phyloP scores from a whole-genome alignment of 2,797 vertebrate genomes.

The Neostethus bicornis region DNA sequence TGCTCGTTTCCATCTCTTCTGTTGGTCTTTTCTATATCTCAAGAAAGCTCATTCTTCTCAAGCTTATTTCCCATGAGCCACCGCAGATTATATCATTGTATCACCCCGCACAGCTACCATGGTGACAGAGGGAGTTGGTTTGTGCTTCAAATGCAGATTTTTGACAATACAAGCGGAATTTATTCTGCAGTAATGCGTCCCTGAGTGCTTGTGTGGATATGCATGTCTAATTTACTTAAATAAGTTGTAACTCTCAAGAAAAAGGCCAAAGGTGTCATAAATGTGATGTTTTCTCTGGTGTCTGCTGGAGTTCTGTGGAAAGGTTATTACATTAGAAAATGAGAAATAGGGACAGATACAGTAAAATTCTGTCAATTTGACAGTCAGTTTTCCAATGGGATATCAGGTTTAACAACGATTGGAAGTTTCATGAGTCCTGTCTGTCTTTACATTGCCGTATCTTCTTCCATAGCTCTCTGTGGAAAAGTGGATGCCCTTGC shows the following conservation, averaged over 20 bases:
- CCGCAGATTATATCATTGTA: conserved; percentile 69
- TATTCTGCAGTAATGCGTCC: conserved; percentile 8
- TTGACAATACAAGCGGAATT: conserved; percentile 65
- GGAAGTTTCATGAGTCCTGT: conserved; percentile 54
- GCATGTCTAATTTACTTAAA: conserved; percentile 35
- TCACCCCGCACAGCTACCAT: conserved; percentile 68
- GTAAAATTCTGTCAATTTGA: conserved; percentile 66
- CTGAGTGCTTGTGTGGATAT: conserved; percentile 2
- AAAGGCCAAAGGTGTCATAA: conserved; percentile 35
- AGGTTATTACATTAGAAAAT: conserved; percentile 57
- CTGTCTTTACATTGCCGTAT: conserved; percentile 50
- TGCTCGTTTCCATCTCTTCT: conserved; percentile 5
- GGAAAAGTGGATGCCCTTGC: conserved; percentile 59
- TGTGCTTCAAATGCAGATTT: conserved; percentile 55
- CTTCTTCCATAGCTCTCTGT: conserved; percentile 49
- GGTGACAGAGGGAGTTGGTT: conserved; percentile 62
- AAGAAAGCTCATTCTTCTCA: conserved; percentile 55
- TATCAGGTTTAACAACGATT: conserved; percentile 49
- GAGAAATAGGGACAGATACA: conserved; percentile 43
- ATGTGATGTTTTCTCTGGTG: conserved; percentile 27
- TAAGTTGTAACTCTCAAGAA: conserved; percentile 30
- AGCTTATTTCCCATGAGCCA: conserved; percentile 73
- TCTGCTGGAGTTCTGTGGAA: conserved; percentile 21
- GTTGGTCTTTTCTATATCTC: conserved; percentile 41
- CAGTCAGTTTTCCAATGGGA: conserved; percentile 39